A percentile compares a stretch with the other conserved stretches of the same genome.
Conservation (phyloP, 2,113 vertebrate species). For the Quiscalus mexicanus region DNA sequence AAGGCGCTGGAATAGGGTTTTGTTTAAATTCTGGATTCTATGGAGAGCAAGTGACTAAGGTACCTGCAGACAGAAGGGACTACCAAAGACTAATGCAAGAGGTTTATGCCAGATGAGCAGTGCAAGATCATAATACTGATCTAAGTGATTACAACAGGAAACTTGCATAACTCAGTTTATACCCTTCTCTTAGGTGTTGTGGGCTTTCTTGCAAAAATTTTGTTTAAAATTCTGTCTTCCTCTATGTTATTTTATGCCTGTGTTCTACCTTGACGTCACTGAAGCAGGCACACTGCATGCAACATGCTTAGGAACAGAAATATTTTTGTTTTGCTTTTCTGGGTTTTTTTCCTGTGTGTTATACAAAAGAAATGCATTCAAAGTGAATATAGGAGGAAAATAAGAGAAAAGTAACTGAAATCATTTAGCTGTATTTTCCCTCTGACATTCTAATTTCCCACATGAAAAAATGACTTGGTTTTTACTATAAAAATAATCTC, state of each 20-base stretch:
- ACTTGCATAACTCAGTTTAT: background rate
- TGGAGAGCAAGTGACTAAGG: background rate
- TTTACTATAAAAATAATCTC: slow-evolving; percentile 25
- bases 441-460: background rate
- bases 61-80: background rate
- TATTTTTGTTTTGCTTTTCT: background rate
- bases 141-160: background rate
- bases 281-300: background rate
- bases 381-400: background rate
- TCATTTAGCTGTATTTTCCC: background rate
- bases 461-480: background rate
- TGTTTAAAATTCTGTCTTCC: background rate
- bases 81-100: background rate
- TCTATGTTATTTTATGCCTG: background rate
- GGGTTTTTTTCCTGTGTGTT: background rate
- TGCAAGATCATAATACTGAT: background rate
- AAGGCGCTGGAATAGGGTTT: background rate
- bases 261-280: background rate
- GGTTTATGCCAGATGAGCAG: background rate
- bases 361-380: background rate
- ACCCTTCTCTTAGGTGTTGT: background rate
- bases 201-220: background rate
- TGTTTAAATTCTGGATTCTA: background rate
- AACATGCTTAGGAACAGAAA: background rate
- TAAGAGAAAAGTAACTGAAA: slow-evolving; percentile 13